Base-by-base conservation (phyloP, 2,113 vertebrate species). In the Oncorhynchus gorbuscha region DNA sequence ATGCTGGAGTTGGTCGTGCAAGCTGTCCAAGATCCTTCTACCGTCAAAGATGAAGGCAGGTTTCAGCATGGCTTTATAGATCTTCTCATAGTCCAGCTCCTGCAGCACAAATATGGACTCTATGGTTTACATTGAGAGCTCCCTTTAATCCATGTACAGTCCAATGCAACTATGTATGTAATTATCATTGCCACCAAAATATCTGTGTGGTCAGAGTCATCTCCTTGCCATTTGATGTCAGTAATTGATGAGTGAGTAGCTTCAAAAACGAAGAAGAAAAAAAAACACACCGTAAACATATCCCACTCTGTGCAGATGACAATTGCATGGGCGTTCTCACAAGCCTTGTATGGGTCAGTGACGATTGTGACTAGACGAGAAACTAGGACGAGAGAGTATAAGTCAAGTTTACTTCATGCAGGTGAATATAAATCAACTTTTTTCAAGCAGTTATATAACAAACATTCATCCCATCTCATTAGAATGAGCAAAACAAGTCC, bases 281-380 rank as follows among this genome's bases (percentile, higher is more conserved):
- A 3, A 9, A 55, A 1, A 55, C 67, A 18, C 30, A 97, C 96
- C 95, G 95, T 96, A 85, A 97, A 97, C 94, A 96, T 94, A 85
- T 97, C 96, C 96, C 96, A 97, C 78, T 97, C 96, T 0, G 96
- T 97, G 83, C 96, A 97, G 87, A 97, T 97, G 5, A 96, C 95
- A 48, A 97, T 92, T 9, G 96, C 96, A 28, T 97, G 96, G 79
- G 96, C 95, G 7, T 94, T 92, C 30, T 95, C 94, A 81, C 96
- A 97, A 0, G 96, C 95, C 86, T 96, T 94, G 9, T 97, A 97
- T 0, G 94, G 95, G 73, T 96, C 95, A 55, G 90, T 89, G 28
- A 93, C 93, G 74, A 97, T 93, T 13, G 95, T 96, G 74, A 97
- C 95, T 22, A 96, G 88, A 11, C 91, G 91, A 75, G 94, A 91